Base-by-base conservation (phyloP, 2,113 vertebrate species). In the Anser cygnoides region DNA sequence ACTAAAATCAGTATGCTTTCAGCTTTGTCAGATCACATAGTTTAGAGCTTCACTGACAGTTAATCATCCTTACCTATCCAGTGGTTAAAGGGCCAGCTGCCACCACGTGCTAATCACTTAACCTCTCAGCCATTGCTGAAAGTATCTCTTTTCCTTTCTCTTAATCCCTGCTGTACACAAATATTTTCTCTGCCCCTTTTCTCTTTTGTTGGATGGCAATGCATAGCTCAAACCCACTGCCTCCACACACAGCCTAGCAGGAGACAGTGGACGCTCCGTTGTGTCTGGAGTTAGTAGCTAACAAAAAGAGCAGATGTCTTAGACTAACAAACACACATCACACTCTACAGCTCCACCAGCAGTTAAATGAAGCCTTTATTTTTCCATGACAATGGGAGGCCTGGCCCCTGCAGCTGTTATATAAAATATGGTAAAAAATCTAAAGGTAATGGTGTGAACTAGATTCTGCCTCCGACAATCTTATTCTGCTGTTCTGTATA, bases 271-370 rank as follows among this genome's bases (percentile, higher is more conserved):
- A 90, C 84, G 61, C 88, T 82, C 28, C 62, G 81, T 37, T 18
- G 83, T 93, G 96, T 98, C 97, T 97, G 97, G 89, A 96, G 94
- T 93, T 96, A 92, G 96, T 94, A 95, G 92, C 59, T 98, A 98
- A 97, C 97, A 98, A 93, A 98, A 98, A 98, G 92, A 98, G 97
- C 96, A 98, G 97, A 98, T 98, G 97, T 97, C 97, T 98, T 97
- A 97, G 95, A 97, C 98, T 98, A 98, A 98, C 98, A 98, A 98
- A 98, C 66, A 77, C 81, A 95, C 97, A 95, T 95, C 96, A 95
- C 90, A 92, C 70, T 70, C 86, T 96, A 89, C 76, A 93, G 94
- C 59, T 98, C 83, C 91, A 96, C 96, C 94, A 95, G 71, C 92
- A 96, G 84, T 95, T 95, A 96, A 97, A 98, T 95, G 85, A 96